A percentile compares a stretch with the other conserved stretches of the same genome.
These are phyloP conservation scores for Sthenelais limicola DNA, from an alignment of 2,888 invertebrate species.

Conservation along the genomic window DNA sequence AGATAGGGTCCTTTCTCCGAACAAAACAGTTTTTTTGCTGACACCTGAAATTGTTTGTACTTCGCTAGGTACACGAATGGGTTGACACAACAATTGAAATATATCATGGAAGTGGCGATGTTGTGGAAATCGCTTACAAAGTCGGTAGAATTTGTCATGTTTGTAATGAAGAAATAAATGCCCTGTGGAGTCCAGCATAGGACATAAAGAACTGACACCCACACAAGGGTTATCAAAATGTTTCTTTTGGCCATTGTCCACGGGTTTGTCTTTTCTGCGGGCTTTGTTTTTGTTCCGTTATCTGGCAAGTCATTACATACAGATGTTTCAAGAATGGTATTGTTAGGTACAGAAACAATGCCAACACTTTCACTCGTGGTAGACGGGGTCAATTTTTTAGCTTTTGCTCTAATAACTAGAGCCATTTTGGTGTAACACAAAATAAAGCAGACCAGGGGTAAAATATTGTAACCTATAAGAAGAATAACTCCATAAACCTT, in stretches of 20 bases:
- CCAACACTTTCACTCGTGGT: slow-evolving; percentile 10
- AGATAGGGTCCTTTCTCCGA: too few species aligned
- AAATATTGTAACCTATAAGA: slow-evolving; percentile 25
- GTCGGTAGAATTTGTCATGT: slow-evolving; percentile 8
- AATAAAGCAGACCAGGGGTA: slow-evolving; percentile 23
- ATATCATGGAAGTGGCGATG: slow-evolving; percentile 25
- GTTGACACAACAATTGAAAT: slow-evolving; percentile 25
- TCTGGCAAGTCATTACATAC: neutral
- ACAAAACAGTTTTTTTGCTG: slow-evolving; percentile 13
- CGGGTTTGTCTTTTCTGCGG: neutral
- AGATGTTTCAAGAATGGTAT: neutral
- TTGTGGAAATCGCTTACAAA: slow-evolving; percentile 31
- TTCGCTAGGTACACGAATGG: slow-evolving; percentile 31
- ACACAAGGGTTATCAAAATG: slow-evolving; percentile 16
- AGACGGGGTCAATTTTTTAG: neutral
- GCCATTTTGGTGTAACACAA: slow-evolving; percentile 33
- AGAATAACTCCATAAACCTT: slow-evolving; percentile 9
- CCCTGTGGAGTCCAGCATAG: slow-evolving; percentile 32
- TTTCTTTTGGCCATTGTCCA: slow-evolving; percentile 28
- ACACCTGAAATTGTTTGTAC: slow-evolving; percentile 13
- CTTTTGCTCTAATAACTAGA: slow-evolving; percentile 21
- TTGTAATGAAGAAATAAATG: slow-evolving; percentile 28
- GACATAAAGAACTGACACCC: slow-evolving; percentile 24
- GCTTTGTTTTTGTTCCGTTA: neutral
- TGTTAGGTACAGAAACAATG: neutral